Evolutionary conservation across 2,113 vertebrate species (phyloP).

Genomic region (Ceyx melanurus): DNA sequence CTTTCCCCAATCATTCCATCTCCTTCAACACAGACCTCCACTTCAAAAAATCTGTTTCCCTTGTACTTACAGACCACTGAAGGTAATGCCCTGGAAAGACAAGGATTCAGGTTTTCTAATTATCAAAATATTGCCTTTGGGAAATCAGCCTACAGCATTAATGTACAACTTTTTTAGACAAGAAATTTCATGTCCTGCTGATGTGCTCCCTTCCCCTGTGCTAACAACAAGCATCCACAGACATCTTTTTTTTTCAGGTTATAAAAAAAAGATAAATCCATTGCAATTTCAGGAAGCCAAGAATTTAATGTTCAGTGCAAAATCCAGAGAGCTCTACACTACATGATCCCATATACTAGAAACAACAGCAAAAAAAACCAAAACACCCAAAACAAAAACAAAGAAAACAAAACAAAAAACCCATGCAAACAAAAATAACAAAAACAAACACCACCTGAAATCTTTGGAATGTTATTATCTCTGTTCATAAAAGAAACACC

Average conservation of each 20-base stretch:
- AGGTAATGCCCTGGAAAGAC: neutral
- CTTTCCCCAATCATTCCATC: neutral
- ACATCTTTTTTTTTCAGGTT: neutral
- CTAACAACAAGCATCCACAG: neutral
- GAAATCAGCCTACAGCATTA: neutral
- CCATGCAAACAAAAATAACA: neutral
- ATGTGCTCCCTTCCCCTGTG: neutral
- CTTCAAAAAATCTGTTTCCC: neutral
- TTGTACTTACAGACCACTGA: neutral
- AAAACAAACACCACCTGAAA: neutral
- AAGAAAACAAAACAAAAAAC: too few species aligned
- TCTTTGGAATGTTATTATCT: neutral
- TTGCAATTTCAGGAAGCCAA: neutral
- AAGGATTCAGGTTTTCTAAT: neutral
- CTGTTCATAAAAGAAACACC: neutral
- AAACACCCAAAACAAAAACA: too few species aligned
- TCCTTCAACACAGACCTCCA: neutral
- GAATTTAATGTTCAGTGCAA: neutral
- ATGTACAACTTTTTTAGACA: neutral
- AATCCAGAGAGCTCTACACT: neutral
- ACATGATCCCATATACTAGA: neutral
- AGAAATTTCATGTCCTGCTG: constrained; percentile 7
- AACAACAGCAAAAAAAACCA: neutral
- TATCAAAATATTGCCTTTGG: neutral
- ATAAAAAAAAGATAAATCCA: neutral